phyloP scores from a whole-genome alignment of 2,797 vertebrate genomes.

The Astyanax mexicanus region DNA sequence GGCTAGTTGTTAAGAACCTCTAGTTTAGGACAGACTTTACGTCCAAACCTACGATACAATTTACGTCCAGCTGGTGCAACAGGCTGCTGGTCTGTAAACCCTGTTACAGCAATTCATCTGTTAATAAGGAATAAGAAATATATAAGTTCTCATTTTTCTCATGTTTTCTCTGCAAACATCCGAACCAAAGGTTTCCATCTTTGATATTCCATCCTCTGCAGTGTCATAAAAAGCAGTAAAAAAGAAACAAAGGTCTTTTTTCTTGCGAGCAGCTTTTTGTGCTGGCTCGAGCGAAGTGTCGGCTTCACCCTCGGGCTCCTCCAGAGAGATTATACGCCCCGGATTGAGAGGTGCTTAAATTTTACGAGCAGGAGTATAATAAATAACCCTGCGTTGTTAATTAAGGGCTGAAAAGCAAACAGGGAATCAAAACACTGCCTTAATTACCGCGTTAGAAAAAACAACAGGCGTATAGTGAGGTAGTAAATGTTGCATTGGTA shows the following conservation, averaged over 20 bases:
- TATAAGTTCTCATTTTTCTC: slow-evolving; percentile 57
- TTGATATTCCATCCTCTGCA: slow-evolving; percentile 58
- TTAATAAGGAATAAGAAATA: slow-evolving; percentile 64
- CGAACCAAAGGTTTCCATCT: slow-evolving; percentile 66
- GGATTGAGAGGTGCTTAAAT: slow-evolving; percentile 68
- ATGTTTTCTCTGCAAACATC: slow-evolving; percentile 65
- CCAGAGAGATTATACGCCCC: slow-evolving; percentile 71
- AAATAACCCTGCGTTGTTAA: slow-evolving; percentile 77
- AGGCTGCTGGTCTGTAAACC: no score
- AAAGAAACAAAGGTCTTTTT: slow-evolving; percentile 50
- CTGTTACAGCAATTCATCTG: slow-evolving; percentile 69
- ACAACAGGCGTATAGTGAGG: slow-evolving; percentile 51
- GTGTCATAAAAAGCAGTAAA: slow-evolving; percentile 63
- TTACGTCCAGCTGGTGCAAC: no score
- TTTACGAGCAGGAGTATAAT: slow-evolving; percentile 71
- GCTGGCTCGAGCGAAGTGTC: slow-evolving; percentile 67
- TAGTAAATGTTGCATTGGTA: slow-evolving; percentile 41
- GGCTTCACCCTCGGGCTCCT: slow-evolving; percentile 66
- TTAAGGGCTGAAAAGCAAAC: slow-evolving; percentile 76
- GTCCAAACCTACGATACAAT: no score
- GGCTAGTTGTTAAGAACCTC: no score
- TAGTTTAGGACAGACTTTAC: no score
- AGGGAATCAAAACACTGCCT: slow-evolving; percentile 68
- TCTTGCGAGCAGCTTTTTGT: slow-evolving; percentile 43
- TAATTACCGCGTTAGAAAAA: slow-evolving; percentile 67